Base-by-base conservation (phyloP, 2,113 vertebrate genomes). In the Calonectris borealis region DNA sequence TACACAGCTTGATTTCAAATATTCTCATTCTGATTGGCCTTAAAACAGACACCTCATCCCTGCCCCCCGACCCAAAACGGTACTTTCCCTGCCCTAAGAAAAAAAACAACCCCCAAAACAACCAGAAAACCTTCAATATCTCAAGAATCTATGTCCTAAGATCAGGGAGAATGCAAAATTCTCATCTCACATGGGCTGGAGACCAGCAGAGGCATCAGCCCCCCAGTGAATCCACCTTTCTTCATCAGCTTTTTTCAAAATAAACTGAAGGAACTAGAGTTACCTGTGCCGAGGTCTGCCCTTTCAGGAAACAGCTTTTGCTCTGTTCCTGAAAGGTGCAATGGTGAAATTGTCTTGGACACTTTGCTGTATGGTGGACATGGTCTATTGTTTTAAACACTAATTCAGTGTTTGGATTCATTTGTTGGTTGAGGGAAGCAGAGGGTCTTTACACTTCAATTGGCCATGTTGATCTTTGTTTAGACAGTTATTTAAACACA, bases 311-410 rank as follows among this genome's bases (percentile, higher is more conserved):
- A 14, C 2, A 36, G 24, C 42, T 72, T 31, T 34, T 62, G 18
- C 32, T 66, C 36, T 29, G 2, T 8, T 61, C 18, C 38, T 49
- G 2, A 24, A 19, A 49, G 25, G 7, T 8, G 11, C 29, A 29
- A 0, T 11, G 26, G 32, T 34, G 77, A 25, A 46, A 20, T 10
- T 62, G 16, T 13, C 29, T 22, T 34, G 21, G 55, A 4, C 0
- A 0, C 14, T 27, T 31, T 13, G 34, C 42, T 62, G 29, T 0
- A 0, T 6, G 34, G 25, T 4, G 40, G 16, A 27, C 2, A 2
- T 6, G 4, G 3, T 29, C 17, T 52, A 2, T 19, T 3, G 0
- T 31, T 69, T 24, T 5, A 18, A 62, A 46, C 10, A 4, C 16
- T 21, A 24, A 0, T 34, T 42, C 21, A 4, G 13, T 3, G 15